Evolutionary conservation across 1,140 invertebrate genomes (phyloP), one percentile per base, ranked within the genome.

Genomic region (Cecropterus lyciades): DNA sequence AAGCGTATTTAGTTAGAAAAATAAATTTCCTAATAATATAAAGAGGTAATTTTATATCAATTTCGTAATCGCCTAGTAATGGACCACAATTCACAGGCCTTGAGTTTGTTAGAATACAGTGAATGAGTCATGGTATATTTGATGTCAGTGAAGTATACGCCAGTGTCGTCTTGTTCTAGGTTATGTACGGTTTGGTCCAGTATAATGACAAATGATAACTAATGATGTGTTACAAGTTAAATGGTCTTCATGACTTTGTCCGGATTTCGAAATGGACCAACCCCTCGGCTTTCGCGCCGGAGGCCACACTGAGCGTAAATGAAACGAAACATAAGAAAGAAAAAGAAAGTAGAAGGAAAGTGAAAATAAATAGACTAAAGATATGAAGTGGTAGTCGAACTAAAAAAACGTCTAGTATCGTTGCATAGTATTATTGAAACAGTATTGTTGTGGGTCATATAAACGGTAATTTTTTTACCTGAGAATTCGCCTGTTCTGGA

Each of bases 401-500:
- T 77, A 85, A 88, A 82, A 80, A 82, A 84, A 87, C 77, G 82
- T 80, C 85, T 89, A 90, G 77, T 85, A 84, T 84, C 79, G 70
- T 91, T 89, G 89, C 89, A 87, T 84, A 85, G 87, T 88, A 79
- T 84, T 76, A 77, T 73, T 87, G 85, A 88, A 84, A 56, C 52
- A 84, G 84, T 90, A 86, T 87, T 86, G 63, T 88, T 81, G 85
- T 88, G 89, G 89, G 86, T 87, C 85, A 84, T 89, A 89, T 79
- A 91, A 86, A 89, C 80, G 87, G 82, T 86, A 88, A 79, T 71
- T 69, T 71, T 77, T 90, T 92, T 93, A 93, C 92, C 92, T 93
- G 92, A 88, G 91, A 84, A 87, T 86, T 92, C 91, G 89, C 89
- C 92, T 92, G 92, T 91, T 93, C 92, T 92, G 88, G 91, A 92